These are phyloP conservation scores for Thereva unica DNA, from an alignment of 2,888 invertebrate genomes.

Conservation along the genomic window DNA sequence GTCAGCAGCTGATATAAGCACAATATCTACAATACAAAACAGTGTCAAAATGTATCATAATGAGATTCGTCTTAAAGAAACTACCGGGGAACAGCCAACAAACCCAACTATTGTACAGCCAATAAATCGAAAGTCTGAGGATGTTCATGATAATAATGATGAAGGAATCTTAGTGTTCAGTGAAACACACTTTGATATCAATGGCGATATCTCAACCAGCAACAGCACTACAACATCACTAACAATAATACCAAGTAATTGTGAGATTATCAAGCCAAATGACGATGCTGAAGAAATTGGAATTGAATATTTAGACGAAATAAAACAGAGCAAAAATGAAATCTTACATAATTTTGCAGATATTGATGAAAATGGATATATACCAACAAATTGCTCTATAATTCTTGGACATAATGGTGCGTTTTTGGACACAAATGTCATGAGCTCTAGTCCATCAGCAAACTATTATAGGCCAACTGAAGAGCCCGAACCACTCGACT, in stretches of 20 bases:
- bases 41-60: constrained; percentile 54
- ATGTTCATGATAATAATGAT: constrained; percentile 8
- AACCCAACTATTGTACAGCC: background rate
- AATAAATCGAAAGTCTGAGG: background rate
- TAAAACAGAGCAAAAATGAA: constrained; percentile 43
- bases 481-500: constrained; percentile 83
- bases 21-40: constrained; percentile 54
- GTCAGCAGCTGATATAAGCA: constrained; percentile 53
- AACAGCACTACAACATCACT: background rate
- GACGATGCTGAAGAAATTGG: background rate
- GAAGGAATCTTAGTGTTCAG: constrained; percentile 44
- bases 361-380: constrained; percentile 45
- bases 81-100: constrained; percentile 41
- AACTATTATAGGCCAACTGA: constrained; percentile 80
- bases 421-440: constrained; percentile 61
- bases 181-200: constrained; percentile 48
- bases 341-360: constrained; percentile 41
- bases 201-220: constrained; percentile 40
- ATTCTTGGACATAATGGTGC: constrained; percentile 48
- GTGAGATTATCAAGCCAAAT: background rate
- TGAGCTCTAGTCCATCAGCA: constrained; percentile 63
- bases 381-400: constrained; percentile 45
- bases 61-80: constrained; percentile 46
- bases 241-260: background rate
- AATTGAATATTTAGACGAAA: constrained; percentile 28